phyloP scores from a whole-genome alignment of 2,797 vertebrate genomes.

The Staurois parvus region DNA sequence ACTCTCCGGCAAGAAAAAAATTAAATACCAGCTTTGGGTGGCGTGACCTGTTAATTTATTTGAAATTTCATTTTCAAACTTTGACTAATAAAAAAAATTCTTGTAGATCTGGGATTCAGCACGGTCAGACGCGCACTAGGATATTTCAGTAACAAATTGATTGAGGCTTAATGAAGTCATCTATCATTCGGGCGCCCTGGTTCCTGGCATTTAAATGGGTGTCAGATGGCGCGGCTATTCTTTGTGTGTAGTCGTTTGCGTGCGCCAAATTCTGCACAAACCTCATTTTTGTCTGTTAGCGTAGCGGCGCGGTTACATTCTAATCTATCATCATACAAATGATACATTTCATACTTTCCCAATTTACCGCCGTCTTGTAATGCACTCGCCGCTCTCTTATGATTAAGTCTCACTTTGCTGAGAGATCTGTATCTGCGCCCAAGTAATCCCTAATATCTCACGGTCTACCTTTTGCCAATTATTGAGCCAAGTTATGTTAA shows the following conservation, averaged over 20 bases:
- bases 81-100: background rate
- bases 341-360: constrained; percentile 18
- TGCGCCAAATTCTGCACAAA: constrained; percentile 18
- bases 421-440: constrained; percentile 28
- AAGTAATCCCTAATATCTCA: constrained; percentile 42
- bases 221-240: constrained; percentile 14
- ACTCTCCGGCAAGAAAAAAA: background rate
- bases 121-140: background rate
- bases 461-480: constrained; percentile 15
- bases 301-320: constrained; percentile 6
- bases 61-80: background rate
- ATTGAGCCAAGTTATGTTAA: constrained; percentile 40
- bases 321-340: background rate
- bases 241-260: constrained; percentile 2
- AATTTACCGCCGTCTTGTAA: constrained; percentile 25
- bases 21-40: background rate
- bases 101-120: background rate
- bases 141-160: constrained; percentile 7
- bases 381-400: constrained; percentile 4
- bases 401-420: constrained; percentile 14
- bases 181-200: constrained; percentile 18
- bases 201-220: constrained; percentile 26
- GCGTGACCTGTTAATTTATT: background rate
- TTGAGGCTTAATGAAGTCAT: constrained; percentile 13
- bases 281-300: constrained; percentile 4